These are phyloP conservation scores for Cnemophilus loriae DNA, from an alignment of 2,113 vertebrate species.

Conservation along the genomic window DNA sequence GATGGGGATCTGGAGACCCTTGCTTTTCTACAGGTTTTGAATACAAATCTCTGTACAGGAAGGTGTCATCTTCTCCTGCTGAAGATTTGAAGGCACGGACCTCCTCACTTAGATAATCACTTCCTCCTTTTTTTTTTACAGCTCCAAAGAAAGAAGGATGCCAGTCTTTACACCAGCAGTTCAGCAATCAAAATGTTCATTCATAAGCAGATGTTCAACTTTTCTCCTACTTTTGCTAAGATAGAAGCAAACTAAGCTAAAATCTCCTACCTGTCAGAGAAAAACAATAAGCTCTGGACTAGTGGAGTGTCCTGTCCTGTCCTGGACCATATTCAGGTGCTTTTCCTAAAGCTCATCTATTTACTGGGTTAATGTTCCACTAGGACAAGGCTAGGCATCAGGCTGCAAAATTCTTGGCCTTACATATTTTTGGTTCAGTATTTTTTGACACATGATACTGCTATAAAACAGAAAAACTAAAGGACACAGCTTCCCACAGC, in stretches of 20 bases:
- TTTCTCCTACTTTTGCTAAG: neutral
- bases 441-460: neutral
- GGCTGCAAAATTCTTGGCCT: neutral
- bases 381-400: neutral
- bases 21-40: neutral
- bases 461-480: neutral
- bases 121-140: neutral
- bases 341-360: neutral
- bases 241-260: neutral
- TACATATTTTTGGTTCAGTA: neutral
- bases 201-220: neutral
- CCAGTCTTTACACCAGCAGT: neutral
- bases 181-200: neutral
- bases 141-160: neutral
- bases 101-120: neutral
- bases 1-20: neutral
- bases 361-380: neutral
- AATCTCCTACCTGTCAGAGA: neutral
- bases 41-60: neutral
- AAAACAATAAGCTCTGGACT: neutral
- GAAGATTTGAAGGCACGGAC: neutral
- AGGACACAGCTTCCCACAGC: neutral
- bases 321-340: neutral
- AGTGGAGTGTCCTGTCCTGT: neutral
- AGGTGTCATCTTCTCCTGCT: neutral